Evolutionary conservation across 2,113 vertebrate species (phyloP).

Genomic region (Varanus salvator): DNA sequence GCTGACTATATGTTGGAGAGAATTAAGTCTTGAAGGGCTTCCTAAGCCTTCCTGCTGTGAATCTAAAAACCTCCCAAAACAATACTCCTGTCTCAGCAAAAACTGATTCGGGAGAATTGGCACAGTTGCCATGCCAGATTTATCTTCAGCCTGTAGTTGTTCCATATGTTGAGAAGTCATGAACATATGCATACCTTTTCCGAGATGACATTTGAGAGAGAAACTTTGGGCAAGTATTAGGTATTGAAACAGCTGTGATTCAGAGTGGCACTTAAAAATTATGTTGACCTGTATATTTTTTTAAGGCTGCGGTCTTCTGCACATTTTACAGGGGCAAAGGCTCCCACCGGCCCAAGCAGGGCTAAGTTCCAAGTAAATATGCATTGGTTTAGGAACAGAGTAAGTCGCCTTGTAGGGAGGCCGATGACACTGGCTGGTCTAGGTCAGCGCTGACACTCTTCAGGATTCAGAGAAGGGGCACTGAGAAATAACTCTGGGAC

Average conservation of each 20-base stretch:
- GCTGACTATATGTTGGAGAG: constrained; percentile 15
- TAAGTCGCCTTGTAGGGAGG: too few relatives aligned
- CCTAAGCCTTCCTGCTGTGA: not conserved
- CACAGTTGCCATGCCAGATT: not conserved
- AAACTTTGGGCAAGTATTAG: not conserved
- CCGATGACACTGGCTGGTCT: too few relatives aligned
- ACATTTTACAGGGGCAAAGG: too few relatives aligned
- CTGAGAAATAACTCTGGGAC: too few relatives aligned
- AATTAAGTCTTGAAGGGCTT: constrained; percentile 18
- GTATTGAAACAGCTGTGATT: not conserved
- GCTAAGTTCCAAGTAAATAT: too few relatives aligned
- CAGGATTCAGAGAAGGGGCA: too few relatives aligned
- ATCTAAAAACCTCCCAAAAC: not conserved
- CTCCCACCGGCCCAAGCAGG: too few relatives aligned
- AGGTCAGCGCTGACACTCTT: too few relatives aligned
- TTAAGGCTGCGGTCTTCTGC: not conserved
- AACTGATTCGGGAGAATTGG: not conserved
- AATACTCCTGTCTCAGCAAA: constrained; percentile 4
- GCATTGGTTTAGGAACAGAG: too few relatives aligned
- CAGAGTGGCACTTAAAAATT: not conserved
- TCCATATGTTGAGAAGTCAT: not conserved
- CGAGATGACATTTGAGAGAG: not conserved
- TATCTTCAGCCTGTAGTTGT: not conserved
- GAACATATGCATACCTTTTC: not conserved
- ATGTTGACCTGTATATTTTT: not conserved